Percentiles rank a stretch among this genome's conserved stretches.
Evolutionary conservation across 2,888 invertebrate genomes (phyloP).

Genomic region (Brachynemurus nebulosus): DNA sequence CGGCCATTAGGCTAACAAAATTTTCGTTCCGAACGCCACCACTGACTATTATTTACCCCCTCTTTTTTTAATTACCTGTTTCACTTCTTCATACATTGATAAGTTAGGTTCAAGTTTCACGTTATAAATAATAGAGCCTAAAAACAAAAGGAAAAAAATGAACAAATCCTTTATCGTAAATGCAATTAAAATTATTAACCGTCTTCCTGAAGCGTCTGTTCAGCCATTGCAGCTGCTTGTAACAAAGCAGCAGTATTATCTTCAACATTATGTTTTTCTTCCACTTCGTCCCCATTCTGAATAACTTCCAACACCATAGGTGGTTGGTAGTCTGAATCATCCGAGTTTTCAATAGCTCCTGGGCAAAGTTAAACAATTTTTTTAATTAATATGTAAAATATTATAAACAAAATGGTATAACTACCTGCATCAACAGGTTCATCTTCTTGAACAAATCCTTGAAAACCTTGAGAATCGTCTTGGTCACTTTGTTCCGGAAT

Average conservation of each 20-base stretch:
- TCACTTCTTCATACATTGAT: not conserved
- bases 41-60: no score
- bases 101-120: not conserved
- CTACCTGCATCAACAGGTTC: constrained; percentile 25
- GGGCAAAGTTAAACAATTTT: no score
- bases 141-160: not conserved
- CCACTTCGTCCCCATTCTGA: constrained; percentile 6
- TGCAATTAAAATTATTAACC: constrained; percentile 9
- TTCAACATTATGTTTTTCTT: constrained; percentile 10
- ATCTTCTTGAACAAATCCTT: constrained; percentile 17
- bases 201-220: constrained; percentile 19
- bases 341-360: constrained; percentile 26
- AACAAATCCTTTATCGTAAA: not conserved
- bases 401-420: no score
- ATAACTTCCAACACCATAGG: constrained; percentile 13
- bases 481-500: constrained; percentile 15
- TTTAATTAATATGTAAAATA: not conserved
- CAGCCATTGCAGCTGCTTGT: constrained; percentile 23
- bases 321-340: constrained; percentile 28
- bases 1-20: no score
- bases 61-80: no score
- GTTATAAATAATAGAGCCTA: not conserved
- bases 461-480: constrained; percentile 16
- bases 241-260: constrained; percentile 19
- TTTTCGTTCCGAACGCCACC: no score